Conservation (phyloP, 2,888 invertebrate genomes). For the Leptinotarsa juncta region DNA sequence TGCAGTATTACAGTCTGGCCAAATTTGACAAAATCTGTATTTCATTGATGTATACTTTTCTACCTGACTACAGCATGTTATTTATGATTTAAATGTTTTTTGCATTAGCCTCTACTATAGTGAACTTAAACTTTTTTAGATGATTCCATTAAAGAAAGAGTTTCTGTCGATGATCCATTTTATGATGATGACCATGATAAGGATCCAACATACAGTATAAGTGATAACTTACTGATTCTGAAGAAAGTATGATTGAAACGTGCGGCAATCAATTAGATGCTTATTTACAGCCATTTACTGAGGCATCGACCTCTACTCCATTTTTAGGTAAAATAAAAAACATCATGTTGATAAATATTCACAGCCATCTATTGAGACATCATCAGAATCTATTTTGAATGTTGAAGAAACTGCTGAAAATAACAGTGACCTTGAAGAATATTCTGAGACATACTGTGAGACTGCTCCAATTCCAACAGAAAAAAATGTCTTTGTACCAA, state of each 20-base stretch:
- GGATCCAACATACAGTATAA: slow-evolving; percentile 13
- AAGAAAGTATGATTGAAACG: not conserved
- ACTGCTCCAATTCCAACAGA: slow-evolving; percentile 7
- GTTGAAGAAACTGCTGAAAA: slow-evolving; percentile 5
- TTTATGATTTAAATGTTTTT: not conserved
- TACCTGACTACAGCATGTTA: not conserved
- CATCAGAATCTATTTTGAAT: slow-evolving; percentile 17
- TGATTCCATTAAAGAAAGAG: not conserved
- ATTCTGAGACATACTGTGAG: slow-evolving; percentile 15
- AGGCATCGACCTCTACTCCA: slow-evolving; percentile 1
- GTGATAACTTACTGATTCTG: not conserved
- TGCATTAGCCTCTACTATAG: not conserved
- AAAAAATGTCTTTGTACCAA: not conserved
- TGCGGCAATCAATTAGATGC: not conserved
- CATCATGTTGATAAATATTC: not conserved
- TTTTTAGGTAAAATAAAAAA: not conserved
- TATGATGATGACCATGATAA: slow-evolving; percentile 17
- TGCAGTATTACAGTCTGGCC: too few relatives aligned
- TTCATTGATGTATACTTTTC: not conserved
- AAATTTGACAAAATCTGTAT: not conserved
- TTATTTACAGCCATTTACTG: slow-evolving; percentile 1
- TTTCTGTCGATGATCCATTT: slow-evolving; percentile 24
- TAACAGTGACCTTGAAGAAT: slow-evolving; percentile 13
- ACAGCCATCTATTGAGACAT: slow-evolving; percentile 20
- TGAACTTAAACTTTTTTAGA: slow-evolving; percentile 6